These are phyloP conservation scores for Halichondria panicea DNA, from an alignment of 37 sponge, comb jelly and placozoan species.

Conservation along the genomic window DNA sequence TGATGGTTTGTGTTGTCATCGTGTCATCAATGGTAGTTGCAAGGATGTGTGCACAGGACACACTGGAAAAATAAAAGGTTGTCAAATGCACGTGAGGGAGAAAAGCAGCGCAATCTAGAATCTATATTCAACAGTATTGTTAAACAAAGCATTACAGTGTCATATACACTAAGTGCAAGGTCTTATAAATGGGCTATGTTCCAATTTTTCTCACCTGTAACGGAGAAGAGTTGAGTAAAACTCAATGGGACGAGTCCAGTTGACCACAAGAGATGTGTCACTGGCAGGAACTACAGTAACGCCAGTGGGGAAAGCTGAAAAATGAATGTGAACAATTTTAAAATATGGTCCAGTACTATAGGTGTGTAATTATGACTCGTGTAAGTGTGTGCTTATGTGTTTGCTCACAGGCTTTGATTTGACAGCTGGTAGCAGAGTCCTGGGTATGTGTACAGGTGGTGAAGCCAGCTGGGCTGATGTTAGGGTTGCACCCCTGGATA, in stretches of 20 bases:
- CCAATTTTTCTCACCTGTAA: conserved; percentile 40
- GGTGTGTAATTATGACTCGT: not conserved
- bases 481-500: too few species aligned
- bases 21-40: too few species aligned
- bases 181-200: too few species aligned
- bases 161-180: too few species aligned
- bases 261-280: not conserved
- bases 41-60: too few species aligned
- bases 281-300: not conserved
- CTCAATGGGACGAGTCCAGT: conserved; percentile 18
- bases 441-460: not conserved
- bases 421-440: conserved; percentile 3
- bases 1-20: too few species aligned
- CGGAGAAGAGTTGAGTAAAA: conserved; percentile 11
- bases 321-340: not conserved
- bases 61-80: too few species aligned
- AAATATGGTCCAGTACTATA: not conserved
- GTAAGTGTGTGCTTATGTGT: not conserved
- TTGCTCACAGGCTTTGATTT: not conserved
- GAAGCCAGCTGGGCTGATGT: too few species aligned
- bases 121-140: too few species aligned
- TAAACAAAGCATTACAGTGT: too few species aligned
- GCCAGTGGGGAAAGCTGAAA: conserved; percentile 4
- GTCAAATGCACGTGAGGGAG: too few species aligned
- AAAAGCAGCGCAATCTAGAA: too few species aligned